Evolutionary conservation across 1,140 invertebrate genomes (phyloP).

Genomic region (Cephus cinctus): DNA sequence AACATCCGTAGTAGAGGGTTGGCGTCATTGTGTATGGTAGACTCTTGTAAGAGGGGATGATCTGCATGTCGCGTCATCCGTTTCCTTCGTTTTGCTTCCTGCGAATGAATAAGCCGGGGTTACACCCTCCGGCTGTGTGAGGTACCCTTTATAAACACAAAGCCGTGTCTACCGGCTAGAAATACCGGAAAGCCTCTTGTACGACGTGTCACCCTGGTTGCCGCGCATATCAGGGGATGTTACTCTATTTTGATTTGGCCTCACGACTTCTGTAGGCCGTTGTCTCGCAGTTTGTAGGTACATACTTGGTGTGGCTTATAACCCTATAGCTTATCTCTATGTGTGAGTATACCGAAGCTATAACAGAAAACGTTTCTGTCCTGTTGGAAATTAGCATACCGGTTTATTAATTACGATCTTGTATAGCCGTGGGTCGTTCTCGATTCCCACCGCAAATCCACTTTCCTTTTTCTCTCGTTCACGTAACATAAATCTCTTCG

Average conservation of each 20-base stretch:
- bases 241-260: constrained; percentile 28
- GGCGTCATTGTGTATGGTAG: constrained; percentile 25
- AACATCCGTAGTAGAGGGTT: background rate
- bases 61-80: constrained; percentile 45
- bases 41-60: constrained; percentile 31
- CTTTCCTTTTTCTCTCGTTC: background rate
- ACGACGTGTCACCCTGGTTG: constrained; percentile 23
- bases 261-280: background rate
- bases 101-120: constrained; percentile 48
- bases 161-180: constrained; percentile 29
- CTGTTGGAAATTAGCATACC: constrained; percentile 36
- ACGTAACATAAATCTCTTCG: background rate
- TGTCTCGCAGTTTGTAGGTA: background rate
- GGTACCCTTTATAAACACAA: constrained; percentile 42
- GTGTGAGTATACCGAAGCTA: background rate
- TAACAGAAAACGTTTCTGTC: constrained; percentile 32
- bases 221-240: too few species aligned
- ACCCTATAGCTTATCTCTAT: background rate
- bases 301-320: background rate
- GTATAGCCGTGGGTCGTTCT: constrained; percentile 20
- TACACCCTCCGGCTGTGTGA: constrained; percentile 44
- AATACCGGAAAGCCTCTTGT: constrained; percentile 41
- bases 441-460: constrained; percentile 18
- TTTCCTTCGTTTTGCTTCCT: constrained; percentile 49
- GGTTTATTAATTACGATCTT: constrained; percentile 39